phyloP scores from a whole-genome alignment of 1,140 invertebrate genomes.

The Phymorhynchus buccinoides region DNA sequence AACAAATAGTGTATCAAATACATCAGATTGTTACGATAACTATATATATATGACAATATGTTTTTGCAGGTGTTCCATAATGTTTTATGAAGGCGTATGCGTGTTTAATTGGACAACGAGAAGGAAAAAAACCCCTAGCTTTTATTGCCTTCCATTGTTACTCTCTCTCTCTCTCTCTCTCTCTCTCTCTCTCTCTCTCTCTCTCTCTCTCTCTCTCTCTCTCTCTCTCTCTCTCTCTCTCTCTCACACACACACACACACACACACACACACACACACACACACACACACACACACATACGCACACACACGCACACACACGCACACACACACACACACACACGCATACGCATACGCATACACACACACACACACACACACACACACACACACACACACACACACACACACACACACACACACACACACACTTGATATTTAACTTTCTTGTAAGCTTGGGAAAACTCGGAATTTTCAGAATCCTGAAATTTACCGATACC shows the following conservation, averaged over 20 bases:
- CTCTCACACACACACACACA: slow-evolving; percentile 12
- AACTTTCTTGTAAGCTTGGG: too few relatives aligned
- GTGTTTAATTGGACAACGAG: too few relatives aligned
- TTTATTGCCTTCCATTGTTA: too few relatives aligned
- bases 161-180: slow-evolving; percentile 33
- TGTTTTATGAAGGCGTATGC: too few relatives aligned
- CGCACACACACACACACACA: slow-evolving; percentile 18
- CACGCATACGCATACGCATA: not conserved
- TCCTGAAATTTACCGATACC: too few relatives aligned
- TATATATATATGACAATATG: too few relatives aligned
- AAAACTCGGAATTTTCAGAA: too few relatives aligned
- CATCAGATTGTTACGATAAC: too few relatives aligned
- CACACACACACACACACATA: slow-evolving; percentile 5
- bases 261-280: not conserved
- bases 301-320: slow-evolving; percentile 23
- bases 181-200: slow-evolving; percentile 37
- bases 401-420: slow-evolving; percentile 3
- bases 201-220: slow-evolving; percentile 36
- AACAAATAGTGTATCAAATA: too few relatives aligned
- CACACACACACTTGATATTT: too few relatives aligned
- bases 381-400: slow-evolving; percentile 3
- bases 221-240: slow-evolving; percentile 37
- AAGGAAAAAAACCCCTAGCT: too few relatives aligned
- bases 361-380: slow-evolving; percentile 3
- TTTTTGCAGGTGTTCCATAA: too few relatives aligned